Percentiles rank a stretch among this genome's conserved stretches.
phyloP scores from a whole-genome alignment of 30 jellyfish, hydroid and myxozoan species.

The Catostylus mosaicus region DNA sequence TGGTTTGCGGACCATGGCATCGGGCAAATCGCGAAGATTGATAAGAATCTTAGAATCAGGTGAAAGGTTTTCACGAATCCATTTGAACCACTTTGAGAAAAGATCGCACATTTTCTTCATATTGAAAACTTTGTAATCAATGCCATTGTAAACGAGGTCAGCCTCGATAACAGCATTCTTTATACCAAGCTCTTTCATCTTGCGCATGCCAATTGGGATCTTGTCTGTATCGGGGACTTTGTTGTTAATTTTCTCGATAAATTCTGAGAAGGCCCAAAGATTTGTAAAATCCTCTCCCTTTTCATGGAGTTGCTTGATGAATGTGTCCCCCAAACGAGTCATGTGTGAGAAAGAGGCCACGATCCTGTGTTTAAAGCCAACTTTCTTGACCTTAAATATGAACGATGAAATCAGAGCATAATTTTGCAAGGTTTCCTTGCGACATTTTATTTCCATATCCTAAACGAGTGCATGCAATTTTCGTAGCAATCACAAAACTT shows the following conservation, averaged over 20 bases:
- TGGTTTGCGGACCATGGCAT: constrained; percentile 71
- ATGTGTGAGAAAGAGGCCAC: constrained; percentile 83
- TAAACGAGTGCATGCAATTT: no score
- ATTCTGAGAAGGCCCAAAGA: constrained; percentile 70
- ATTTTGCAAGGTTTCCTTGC: not conserved
- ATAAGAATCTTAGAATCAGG: constrained; percentile 45
- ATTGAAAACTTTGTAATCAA: constrained; percentile 51
- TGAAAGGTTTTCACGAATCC: constrained; percentile 68
- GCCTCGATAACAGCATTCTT: constrained; percentile 67
- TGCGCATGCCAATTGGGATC: constrained; percentile 76
- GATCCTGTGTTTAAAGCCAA: constrained; percentile 76
- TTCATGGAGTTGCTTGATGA: constrained; percentile 66
- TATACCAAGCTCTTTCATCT: constrained; percentile 70
- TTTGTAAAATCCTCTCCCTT: constrained; percentile 75
- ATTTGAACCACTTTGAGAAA: constrained; percentile 54
- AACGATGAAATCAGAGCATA: not conserved
- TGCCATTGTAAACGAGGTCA: constrained; percentile 66
- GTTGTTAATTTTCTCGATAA: constrained; percentile 56
- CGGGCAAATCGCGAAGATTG: constrained; percentile 77
- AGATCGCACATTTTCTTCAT: constrained; percentile 36
- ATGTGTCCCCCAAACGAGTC: constrained; percentile 85
- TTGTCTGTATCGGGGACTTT: constrained; percentile 58
- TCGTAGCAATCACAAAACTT: no score
- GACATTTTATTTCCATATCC: no score
- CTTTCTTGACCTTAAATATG: constrained; percentile 64